Base-by-base conservation (phyloP, 2,113 vertebrate genomes). In the Prunella himalayana region DNA sequence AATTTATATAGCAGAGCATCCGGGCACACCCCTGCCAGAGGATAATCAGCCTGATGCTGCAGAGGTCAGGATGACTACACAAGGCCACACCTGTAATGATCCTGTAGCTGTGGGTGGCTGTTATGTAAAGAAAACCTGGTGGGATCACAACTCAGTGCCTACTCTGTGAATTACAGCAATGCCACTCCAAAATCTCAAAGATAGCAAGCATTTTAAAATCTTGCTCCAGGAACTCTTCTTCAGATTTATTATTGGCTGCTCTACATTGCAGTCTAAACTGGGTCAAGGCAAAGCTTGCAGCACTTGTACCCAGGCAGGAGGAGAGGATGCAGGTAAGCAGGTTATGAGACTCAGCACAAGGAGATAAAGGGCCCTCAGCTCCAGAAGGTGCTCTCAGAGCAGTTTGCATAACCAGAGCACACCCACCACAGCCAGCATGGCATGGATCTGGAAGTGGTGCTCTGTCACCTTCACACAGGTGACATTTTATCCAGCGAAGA, bases 271-370 rank as follows among this genome's bases (percentile, higher is more conserved):
- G 56, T 23, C 13, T 47, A 50, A 95, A 94, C 4, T 73, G 90
- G 95, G 92, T 96, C 94, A 94, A 30, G 42, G 86, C 69, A 88
- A 70, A 94, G 93, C 92, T 56, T 27, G 61, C 82, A 90, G 68
- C 1, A 1, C 56, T 2, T 30, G 57, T 59, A 94, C 68, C 66
- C 63, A 60, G 41, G 76, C 89, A 95, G 60, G 37, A 73, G 77
- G 5, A 82, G 61, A 60, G 82, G 82, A 95, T 90, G 78, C 91
- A 89, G 75, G 86, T 86, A 93, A 97, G 83, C 68, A 95, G 90
- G 90, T 91, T 91, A 92, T 13, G 51, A 85, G 90, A 41, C 78
- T 92, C 54, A 33, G 78, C 25, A 3, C 66, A 61, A 80, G 87
- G 75, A 76, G 89, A 90, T 92, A 28, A 94, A 85, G 66, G 37